Evolutionary conservation across 2,113 vertebrate species (phyloP).

Genomic region (Seriola dumerili): DNA sequence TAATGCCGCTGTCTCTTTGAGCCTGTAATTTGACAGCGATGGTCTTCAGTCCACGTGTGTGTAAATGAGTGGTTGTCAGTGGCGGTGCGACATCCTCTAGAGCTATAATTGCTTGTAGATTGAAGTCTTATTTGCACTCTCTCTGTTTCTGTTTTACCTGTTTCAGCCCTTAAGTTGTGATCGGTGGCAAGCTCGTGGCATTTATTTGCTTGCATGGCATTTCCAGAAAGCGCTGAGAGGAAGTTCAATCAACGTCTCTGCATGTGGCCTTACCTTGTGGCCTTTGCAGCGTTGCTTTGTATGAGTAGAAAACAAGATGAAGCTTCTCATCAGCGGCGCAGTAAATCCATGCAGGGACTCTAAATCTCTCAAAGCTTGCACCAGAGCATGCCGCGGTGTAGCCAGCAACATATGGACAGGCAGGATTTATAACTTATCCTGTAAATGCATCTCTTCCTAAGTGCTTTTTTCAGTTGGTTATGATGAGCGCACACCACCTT

Average conservation of each 20-base stretch:
- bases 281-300: conserved; percentile 28
- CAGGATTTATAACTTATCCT: conserved; percentile 40
- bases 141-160: neutral
- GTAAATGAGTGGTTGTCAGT: conserved; percentile 31
- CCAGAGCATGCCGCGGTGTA: conserved; percentile 22
- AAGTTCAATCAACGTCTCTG: conserved; percentile 32
- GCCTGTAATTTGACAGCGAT: conserved; percentile 7
- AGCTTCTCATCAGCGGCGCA: conserved; percentile 28
- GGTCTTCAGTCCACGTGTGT: neutral
- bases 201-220: conserved; percentile 22
- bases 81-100: neutral
- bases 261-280: conserved; percentile 48
- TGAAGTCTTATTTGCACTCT: neutral
- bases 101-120: neutral
- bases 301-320: conserved; percentile 46
- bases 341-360: conserved; percentile 29
- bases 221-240: conserved; percentile 27
- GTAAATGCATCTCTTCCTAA: conserved; percentile 34
- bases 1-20: conserved; percentile 21
- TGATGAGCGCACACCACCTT: neutral
- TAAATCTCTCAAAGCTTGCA: conserved; percentile 53
- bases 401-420: conserved; percentile 19
- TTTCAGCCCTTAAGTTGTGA: neutral
- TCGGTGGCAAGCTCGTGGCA: neutral
- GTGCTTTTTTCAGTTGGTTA: conserved; percentile 20